phyloP scores from a whole-genome alignment of 2,797 vertebrate genomes.

The Chelonia mydas region DNA sequence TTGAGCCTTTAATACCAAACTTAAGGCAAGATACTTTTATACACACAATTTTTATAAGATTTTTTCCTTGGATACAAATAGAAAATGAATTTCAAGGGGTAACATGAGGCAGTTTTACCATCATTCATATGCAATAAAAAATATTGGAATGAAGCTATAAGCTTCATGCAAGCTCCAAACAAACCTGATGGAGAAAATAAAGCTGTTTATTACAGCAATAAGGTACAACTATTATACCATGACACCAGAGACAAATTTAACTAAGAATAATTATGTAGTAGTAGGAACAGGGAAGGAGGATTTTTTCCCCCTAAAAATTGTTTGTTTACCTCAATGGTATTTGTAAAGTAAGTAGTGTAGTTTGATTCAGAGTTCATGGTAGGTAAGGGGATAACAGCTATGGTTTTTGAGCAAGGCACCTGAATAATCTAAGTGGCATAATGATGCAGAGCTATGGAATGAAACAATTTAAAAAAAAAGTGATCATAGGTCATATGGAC shows the following conservation, averaged over 20 bases:
- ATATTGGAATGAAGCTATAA: not conserved
- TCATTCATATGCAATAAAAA: not conserved
- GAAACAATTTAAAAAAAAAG: not conserved
- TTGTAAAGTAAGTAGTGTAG: not conserved
- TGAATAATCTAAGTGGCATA: not conserved
- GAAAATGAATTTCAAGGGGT: not conserved
- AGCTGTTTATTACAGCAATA: not conserved
- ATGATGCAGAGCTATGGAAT: not conserved
- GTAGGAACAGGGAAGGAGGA: not conserved
- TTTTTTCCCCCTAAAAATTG: not conserved
- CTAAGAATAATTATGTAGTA: not conserved
- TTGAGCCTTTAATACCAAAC: not conserved
- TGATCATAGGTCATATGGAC: not conserved
- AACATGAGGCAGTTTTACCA: not conserved
- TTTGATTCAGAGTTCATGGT: not conserved
- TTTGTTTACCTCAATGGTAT: not conserved
- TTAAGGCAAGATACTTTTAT: not conserved
- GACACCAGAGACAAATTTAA: not conserved
- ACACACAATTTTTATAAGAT: not conserved
- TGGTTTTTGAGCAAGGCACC: not conserved
- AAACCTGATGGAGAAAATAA: not conserved
- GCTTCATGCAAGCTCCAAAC: not conserved
- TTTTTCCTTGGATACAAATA: not conserved
- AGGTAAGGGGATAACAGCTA: not conserved
- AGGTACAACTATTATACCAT: not conserved